Conservation (phyloP, 2,113 vertebrate species). For the Psilopsiagon aurifrons region DNA sequence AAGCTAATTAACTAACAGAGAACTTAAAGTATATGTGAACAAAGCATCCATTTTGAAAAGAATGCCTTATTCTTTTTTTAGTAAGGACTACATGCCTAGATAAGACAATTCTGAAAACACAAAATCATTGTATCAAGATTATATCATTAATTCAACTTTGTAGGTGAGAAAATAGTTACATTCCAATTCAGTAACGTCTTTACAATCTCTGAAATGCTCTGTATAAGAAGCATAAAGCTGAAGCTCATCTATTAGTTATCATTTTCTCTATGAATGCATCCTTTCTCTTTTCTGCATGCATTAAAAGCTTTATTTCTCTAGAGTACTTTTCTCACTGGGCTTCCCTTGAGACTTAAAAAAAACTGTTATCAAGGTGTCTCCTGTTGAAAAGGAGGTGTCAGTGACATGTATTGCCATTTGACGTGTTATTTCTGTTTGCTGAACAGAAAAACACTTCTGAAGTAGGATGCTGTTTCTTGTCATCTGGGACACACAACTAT, state of each 20-base stretch:
- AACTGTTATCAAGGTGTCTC: neutral
- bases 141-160: neutral
- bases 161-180: neutral
- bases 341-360: neutral
- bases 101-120: neutral
- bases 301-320: neutral
- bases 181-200: neutral
- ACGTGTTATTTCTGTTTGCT: neutral
- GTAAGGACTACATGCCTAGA: too few species aligned
- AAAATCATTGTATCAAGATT: neutral
- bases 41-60: neutral
- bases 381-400: neutral
- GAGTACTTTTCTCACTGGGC: neutral
- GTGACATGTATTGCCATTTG: neutral
- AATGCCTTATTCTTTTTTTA: neutral
- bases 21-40: neutral
- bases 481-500: neutral
- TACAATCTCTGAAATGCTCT: neutral
- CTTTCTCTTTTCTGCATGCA: neutral
- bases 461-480: neutral
- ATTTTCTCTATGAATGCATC: neutral
- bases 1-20: too few species aligned
- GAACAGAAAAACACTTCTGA: neutral
- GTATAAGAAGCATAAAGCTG: neutral
- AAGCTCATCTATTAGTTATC: neutral